Conservation (phyloP, 2,888 invertebrate species). For the Neoaliturus tenellus region DNA sequence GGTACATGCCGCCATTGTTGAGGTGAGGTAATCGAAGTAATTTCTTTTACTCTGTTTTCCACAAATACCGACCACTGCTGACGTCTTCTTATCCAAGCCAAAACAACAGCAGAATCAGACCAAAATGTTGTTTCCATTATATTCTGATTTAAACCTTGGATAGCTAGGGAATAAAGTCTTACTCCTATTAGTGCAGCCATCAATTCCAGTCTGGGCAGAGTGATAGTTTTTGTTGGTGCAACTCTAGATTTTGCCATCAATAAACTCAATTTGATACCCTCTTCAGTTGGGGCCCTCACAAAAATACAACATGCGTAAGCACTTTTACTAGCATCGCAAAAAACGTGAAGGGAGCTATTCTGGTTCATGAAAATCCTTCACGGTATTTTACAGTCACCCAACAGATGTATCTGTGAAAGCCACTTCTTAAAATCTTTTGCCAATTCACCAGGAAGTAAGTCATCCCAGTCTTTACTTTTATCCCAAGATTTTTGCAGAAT, state of each 20-base stretch:
- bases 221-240: slow-evolving; percentile 41
- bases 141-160: not conserved
- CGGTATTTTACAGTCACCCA: not conserved
- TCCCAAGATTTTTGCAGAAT: not conserved
- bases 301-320: slow-evolving; percentile 56
- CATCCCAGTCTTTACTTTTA: not conserved
- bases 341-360: not conserved
- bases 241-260: slow-evolving; percentile 49
- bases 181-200: slow-evolving; percentile 55
- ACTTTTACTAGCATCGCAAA: slow-evolving; percentile 54
- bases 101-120: slow-evolving; percentile 55
- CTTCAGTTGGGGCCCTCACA: slow-evolving; percentile 43
- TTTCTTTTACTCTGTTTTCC: slow-evolving; percentile 47
- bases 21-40: no score
- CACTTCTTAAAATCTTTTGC: not conserved
- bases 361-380: not conserved
- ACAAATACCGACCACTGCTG: slow-evolving; percentile 56
- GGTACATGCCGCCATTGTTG: not conserved
- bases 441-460: not conserved
- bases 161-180: slow-evolving; percentile 36
- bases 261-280: slow-evolving; percentile 24
- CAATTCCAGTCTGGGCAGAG: slow-evolving; percentile 54
- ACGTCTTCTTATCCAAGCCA: slow-evolving; percentile 50
- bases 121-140: slow-evolving; percentile 38
- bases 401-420: not conserved